Evolutionary conservation across 2,888 invertebrate genomes (phyloP), one percentile per base, ranked within the genome.

Genomic region (Apeira syringaria): DNA sequence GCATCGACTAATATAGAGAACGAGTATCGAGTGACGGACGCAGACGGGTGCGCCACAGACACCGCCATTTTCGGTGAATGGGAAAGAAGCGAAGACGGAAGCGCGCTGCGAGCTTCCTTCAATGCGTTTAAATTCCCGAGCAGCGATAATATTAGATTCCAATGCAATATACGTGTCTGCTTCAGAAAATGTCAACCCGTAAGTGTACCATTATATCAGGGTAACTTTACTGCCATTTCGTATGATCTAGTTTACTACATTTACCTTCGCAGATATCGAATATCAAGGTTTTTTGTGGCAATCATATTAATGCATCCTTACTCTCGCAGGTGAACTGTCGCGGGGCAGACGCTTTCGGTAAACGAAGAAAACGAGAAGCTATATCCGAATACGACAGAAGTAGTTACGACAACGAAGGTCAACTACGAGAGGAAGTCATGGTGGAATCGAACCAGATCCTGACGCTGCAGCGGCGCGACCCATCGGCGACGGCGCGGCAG

Each of bases 101-200:
- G 96, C 74, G 94, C 96, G 10, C 84, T 98, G 36, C 90, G 95
- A 71, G 97, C 97, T 52, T 94, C 95, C 61, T 98, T 98, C 82
- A 97, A 97, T 74, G 98, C 97, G 2, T 98, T 98, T 80, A 98
- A 98, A 74, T 98, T 98, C 93, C 98, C 98, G 0, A 96, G 96
- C 63, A 97, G 97, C 68, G 97, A 98, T 69, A 97, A 96, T 69
- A 97, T 98, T 64, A 90, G 96, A 80, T 98, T 98, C 95, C 98
- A 98, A 80, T 98, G 98, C 79, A 98, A 98, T 78, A 97, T 98
- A 64, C 92, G 97, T 47, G 97, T 98, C 5, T 98, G 98, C 91
- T 98, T 98, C 72, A 97, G 97, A 75, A 96, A 94, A 86, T 98
- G 98, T 77, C 98, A 97, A 91, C 97, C 98, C 63, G 97, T 95